These are phyloP conservation scores for Nemotelus pantherinus DNA, from an alignment of 2,888 invertebrate species.

Conservation along the genomic window DNA sequence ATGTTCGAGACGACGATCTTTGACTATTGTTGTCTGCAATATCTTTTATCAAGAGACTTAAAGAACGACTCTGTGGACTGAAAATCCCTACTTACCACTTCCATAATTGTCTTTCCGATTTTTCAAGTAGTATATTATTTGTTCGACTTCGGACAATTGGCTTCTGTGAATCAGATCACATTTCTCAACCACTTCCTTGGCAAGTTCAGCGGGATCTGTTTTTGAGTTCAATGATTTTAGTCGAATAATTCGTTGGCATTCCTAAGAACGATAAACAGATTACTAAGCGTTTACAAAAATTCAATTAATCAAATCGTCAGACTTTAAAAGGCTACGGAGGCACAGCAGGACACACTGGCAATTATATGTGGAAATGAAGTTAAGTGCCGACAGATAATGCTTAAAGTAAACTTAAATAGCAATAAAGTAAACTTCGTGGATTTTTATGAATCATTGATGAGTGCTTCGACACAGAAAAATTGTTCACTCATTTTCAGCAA, in stretches of 20 bases:
- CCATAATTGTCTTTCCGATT: conserved; percentile 72
- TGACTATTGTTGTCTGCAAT: conserved; percentile 60
- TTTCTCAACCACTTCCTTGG: conserved; percentile 85
- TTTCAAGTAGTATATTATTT: conserved; percentile 86
- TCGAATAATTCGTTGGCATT: conserved; percentile 84
- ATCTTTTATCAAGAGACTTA: conserved; percentile 52
- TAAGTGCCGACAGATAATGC: too few species aligned
- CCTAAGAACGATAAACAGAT: conserved; percentile 62
- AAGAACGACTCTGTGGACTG: too few species aligned
- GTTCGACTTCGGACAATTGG: conserved; percentile 85
- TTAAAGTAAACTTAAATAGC: too few species aligned
- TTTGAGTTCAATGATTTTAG: conserved; percentile 81
- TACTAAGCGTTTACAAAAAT: background rate
- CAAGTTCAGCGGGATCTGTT: conserved; percentile 81
- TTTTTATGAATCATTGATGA: too few species aligned
- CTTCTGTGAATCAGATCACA: conserved; percentile 86
- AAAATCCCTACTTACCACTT: conserved; percentile 55
- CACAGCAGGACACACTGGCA: too few species aligned
- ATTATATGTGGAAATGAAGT: too few species aligned
- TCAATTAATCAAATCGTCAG: too few species aligned
- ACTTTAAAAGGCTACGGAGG: too few species aligned
- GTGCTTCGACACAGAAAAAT: too few species aligned
- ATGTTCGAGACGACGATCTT: conserved; percentile 55
- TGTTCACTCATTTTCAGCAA: too few species aligned
- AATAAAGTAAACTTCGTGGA: too few species aligned